Conservation (phyloP, 2,888 invertebrate genomes). For the Phasia obesa region DNA sequence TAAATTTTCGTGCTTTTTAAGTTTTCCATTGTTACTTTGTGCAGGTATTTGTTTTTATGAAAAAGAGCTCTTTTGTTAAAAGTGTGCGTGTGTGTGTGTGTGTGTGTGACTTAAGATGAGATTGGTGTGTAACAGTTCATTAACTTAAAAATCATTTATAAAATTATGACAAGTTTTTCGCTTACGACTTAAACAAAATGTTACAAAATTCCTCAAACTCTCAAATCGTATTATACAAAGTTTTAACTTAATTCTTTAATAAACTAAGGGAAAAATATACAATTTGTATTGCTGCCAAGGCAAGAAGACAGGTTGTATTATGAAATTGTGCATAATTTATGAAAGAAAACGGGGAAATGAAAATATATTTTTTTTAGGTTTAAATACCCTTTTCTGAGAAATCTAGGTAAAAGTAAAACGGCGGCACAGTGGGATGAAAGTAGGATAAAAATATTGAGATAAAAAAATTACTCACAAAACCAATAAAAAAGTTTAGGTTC, state of each 20-base stretch:
- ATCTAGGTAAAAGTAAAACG: not conserved
- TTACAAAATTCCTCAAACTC: conserved; percentile 14
- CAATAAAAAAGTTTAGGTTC: no score
- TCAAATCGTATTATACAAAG: not conserved
- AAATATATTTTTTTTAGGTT: conserved; percentile 15
- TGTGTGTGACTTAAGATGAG: not conserved
- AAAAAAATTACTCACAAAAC: no score
- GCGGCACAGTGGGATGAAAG: not conserved
- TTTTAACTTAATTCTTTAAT: conserved; percentile 51
- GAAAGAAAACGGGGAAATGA: conserved; percentile 1
- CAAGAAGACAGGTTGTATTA: not conserved
- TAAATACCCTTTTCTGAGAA: not conserved
- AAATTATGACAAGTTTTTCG: conserved; percentile 64
- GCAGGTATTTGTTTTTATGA: no score
- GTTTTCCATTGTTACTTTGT: not conserved
- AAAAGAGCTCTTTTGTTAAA: no score
- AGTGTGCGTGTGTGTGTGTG: not conserved
- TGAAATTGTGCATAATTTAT: conserved; percentile 10
- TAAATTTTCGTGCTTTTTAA: conserved; percentile 37
- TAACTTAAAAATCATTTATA: conserved; percentile 66
- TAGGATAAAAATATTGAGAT: not conserved
- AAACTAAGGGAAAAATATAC: not conserved
- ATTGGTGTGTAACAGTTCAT: conserved; percentile 61
- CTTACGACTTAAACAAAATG: conserved; percentile 14
- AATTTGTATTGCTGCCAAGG: not conserved